Base-by-base conservation (phyloP, 1,140 invertebrate species). In the Zaprionus ornatus region DNA sequence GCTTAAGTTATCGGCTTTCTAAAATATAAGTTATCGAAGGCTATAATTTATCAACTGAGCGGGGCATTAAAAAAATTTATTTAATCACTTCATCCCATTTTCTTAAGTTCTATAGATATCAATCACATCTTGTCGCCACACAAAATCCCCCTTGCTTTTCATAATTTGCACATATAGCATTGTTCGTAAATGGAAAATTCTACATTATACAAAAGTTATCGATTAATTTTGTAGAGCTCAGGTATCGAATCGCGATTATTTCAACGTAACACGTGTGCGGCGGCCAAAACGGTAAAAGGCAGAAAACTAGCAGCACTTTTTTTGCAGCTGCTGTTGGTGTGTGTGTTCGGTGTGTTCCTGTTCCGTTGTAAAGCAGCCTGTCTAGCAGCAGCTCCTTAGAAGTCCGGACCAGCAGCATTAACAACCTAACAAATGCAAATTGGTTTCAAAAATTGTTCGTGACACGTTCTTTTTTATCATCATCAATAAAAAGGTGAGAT, bases 241-340 rank as follows among this genome's bases (percentile, higher is more conserved):
- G 9, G 7, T 17, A 57, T 66, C 54, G 64, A 32, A 10, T 23
- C 3, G 48, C 72, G 72, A 74, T 74, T 37, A 57, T 23, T 63
- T 70, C 32, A 74, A 69, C 66, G 72, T 74, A 75, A 75, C 73
- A 75, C 73, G 73, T 75, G 73, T 75, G 72, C 66, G 72, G 40
- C 50, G 66, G 50, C 29, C 59, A 57, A 70, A 74, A 70, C 66
- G 72, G 59, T 63, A 74, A 74, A 69, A 70, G 66, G 59, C 66
- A 57, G 52, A 63, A 73, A 74, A 57, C 66, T 48, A 74, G 72
- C 66, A 74, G 66, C 72, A 70, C 62, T 74, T 74, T 74, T 74
- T 74, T 74, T 61, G 65, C 71, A 74, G 72, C 73, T 64, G 73
- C 73, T 70, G 67, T 69, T 59, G 60, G 73, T 59, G 67, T 71